Base-by-base conservation (phyloP, 2,888 invertebrate species). In the Spicauda simplicius region DNA sequence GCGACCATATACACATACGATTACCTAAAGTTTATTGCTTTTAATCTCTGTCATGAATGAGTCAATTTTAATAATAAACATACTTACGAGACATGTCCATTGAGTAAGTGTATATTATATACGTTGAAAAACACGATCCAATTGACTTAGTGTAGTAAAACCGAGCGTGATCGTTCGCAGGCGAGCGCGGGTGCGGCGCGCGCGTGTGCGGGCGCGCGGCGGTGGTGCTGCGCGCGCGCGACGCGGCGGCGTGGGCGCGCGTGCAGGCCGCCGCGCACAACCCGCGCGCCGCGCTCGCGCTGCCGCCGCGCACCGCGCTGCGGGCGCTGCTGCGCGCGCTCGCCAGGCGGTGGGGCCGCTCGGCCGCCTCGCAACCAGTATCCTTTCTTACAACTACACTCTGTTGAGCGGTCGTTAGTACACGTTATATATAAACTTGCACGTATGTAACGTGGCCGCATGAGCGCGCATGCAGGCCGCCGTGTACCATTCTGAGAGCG, bases 221-320 rank as follows among this genome's bases (percentile, higher is more conserved):
- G 61, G 95, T 98, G 60, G 94, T 95, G 82, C 91, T 98, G 72
- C 91, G 72, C 94, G 95, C 69, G 98, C 99, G 25, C 96, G 96
- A 69, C 95, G 95, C 77, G 96, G 96, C 89, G 92, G 93, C 72
- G 95, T 97, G 30, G 98, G 98, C 96, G 94, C 95, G 95, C 76
- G 98, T 99, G 37, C 98, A 98, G 84, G 94, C 95, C 8, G 91
- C 97, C 64, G 96, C 98, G 2, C 98, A 98, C 94, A 99, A 99
- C 94, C 99, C 99, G 33, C 95, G 98, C 74, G 94, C 97, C 6
- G 94, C 96, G 69, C 95, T 96, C 50, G 94, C 95, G 58, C 91
- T 97, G 63, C 96, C 97, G 20, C 94, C 97, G 64, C 97, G 97
- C 77, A 95, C 97, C 72, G 94, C 96, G 56, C 91, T 98, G 10